Evolutionary conservation across 2,797 vertebrate species (phyloP), one percentile per base, ranked within the genome.

Genomic region (Ceyx erithaca): DNA sequence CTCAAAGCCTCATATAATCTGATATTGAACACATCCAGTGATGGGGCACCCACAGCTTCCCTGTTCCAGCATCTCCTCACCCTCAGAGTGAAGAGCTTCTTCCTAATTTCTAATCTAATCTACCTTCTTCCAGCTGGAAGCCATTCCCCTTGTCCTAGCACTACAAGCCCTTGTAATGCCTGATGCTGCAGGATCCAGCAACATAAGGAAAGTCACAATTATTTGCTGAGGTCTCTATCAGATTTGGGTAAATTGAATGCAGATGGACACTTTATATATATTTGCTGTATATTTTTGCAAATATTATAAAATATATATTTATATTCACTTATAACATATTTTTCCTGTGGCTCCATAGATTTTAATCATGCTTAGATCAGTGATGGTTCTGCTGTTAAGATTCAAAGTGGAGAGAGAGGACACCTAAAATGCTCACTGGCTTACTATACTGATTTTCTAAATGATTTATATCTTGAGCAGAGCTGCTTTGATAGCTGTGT

Each of bases 151-250:
- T 51, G 15, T 28, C 49, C 49, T 51, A 17, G 16, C 49, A 51
- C 16, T 28, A 28, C 49, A 51, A 28, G 49, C 26, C 28, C 26
- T 30, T 52, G 51, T 12, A 30, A 19, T 30, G 51, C 28, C 19
- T 28, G 26, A 37, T 31, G 40, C 18, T 59, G 72, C 14, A 45
- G 48, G 23, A 46, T 13, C n/a, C 7, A 52, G 68, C 35, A 63
- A 45, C 12, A 2, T 8, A 52, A 73, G 25, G 31, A 11, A 80
- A 81, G 8, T 26, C 23, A 20, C 8, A 9, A 9, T 35, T 62
- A 0, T 35, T 52, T 63, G 8, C 30, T 63, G 37, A 48, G 9
- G 14, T 15, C 4, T 67, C 26, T 21, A 6, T 1, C 0, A 10
- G 40, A 30, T 66, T 63, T 57, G 31, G 48, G 25, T 9, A 83